Evolutionary conservation across 1,140 invertebrate species (phyloP), one percentile per base, ranked within the genome.

Genomic region (Ctenoplectra terminalis): DNA sequence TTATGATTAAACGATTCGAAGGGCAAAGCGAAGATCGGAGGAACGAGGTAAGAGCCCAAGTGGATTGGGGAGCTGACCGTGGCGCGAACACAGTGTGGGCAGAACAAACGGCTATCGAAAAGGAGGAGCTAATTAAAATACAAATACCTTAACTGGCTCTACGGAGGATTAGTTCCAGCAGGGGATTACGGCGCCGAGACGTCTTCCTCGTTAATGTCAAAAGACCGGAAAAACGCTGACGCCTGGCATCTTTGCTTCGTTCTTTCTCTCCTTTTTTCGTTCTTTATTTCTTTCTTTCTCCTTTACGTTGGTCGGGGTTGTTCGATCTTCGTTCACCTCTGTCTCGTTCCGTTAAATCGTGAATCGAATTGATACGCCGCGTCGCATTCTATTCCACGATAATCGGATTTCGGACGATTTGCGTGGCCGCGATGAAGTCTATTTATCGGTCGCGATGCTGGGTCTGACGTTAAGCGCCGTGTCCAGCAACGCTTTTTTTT

Each of bases 1-100:
- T 93, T 93, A 92, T 93, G 92, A 93, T 93, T 94, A 93, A 94
- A 93, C 90, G 93, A 92, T 93, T 92, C 87, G 86, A 86, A 67
- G 63, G 58, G 78, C 54, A 71, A 63, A 74, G 60, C 58, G 82
- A 83, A 77, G 84, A 77, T 31, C 52, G 63, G 69, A 43, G 71
- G 64, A 64, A 69, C 20, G 83, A 69, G 58, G 56, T 48, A 46
- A 60, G 34, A 78, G 9, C 40, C 40, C 4, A 40, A 40, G 40
- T 4, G 40, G 40, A 9, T n/a, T n/a, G 76, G 80, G 60, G 43
- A 37, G 56, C 31, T 26, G 69, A 58, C 37, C 72, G 60, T 75
- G 71, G 66, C 64, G 83, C 40, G 52, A 70, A 67, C 70, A 56
- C 72, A 79, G 69, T 86, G 83, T 82, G 81, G 83, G 80, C 86